A percentile compares a stretch with the other conserved stretches of the same genome.
Conservation (phyloP, 2,888 invertebrate genomes). For the Omphaloscelis lunosa region DNA sequence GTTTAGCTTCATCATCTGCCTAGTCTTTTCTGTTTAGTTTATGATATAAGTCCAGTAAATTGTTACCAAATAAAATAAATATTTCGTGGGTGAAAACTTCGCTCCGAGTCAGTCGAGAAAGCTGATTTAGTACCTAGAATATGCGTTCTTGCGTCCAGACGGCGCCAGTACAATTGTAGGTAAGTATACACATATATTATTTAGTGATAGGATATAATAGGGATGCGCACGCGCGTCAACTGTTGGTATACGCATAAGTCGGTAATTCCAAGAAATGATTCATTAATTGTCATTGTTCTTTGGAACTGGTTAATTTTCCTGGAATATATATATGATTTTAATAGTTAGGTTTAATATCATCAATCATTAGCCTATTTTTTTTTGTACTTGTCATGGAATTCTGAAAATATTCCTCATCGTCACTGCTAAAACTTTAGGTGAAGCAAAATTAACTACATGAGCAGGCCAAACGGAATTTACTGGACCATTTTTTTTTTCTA, state of each 20-base stretch:
- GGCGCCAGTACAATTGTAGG: constrained; percentile 33
- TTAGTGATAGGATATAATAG: constrained; percentile 23
- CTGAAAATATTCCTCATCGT: constrained; percentile 4
- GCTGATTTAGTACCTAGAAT: constrained; percentile 9
- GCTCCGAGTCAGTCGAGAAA: constrained; percentile 9
- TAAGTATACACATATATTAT: not conserved
- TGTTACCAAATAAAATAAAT: not conserved
- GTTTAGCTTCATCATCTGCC: not conserved
- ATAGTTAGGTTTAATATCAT: constrained; percentile 17
- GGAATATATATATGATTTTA: constrained; percentile 16
- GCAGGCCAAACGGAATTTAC: too few species aligned
- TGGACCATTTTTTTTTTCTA: not conserved
- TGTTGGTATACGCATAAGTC: constrained; percentile 39
- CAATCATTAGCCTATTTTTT: constrained; percentile 7
- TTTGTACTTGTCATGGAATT: constrained; percentile 4
- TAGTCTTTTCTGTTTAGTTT: not conserved
- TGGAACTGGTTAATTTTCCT: constrained; percentile 21
- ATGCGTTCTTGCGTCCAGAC: constrained; percentile 18
- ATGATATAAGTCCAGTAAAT: not conserved
- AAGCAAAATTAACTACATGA: not conserved
- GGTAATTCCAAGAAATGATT: constrained; percentile 55
- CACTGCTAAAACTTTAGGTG: not conserved
- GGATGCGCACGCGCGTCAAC: constrained; percentile 28
- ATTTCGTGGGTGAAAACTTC: not conserved
- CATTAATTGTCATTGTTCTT: constrained; percentile 46